A percentile compares a stretch with the other conserved stretches of the same genome.
Evolutionary conservation across 2,113 vertebrate genomes (phyloP).

Genomic region (Riparia riparia): DNA sequence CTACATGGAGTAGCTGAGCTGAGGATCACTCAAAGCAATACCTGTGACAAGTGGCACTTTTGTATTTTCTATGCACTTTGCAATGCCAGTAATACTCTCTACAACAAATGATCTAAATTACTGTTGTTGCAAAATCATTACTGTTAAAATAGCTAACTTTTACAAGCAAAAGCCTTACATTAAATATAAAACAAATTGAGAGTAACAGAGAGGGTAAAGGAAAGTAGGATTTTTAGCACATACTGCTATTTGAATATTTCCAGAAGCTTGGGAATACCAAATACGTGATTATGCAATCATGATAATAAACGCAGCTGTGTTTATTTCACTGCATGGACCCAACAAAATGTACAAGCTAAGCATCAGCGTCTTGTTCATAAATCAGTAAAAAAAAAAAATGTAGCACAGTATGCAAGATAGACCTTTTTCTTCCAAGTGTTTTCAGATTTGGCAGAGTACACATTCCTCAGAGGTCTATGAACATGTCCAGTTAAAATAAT

Average conservation of each 20-base stretch:
- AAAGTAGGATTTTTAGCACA: not conserved
- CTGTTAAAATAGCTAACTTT: not conserved
- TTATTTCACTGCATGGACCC: not conserved
- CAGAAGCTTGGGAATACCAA: not conserved
- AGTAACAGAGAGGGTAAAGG: not conserved
- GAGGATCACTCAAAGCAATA: not conserved
- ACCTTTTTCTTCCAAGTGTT: conserved; percentile 27
- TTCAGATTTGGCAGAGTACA: not conserved
- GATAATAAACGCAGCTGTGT: conserved; percentile 37
- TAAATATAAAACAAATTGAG: not conserved
- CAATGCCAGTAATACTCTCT: not conserved
- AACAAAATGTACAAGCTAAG: not conserved
- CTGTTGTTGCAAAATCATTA: not conserved
- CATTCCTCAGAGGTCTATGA: not conserved
- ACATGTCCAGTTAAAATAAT: not conserved
- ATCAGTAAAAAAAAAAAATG: not conserved
- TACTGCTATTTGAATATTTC: not conserved
- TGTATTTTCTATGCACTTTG: not conserved
- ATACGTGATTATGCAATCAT: not conserved
- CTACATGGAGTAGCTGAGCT: not conserved
- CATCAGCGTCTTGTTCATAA: conserved; percentile 2
- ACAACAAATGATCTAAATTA: not conserved
- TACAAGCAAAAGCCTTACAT: not conserved
- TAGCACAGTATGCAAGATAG: not conserved
- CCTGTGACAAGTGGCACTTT: not conserved